These are phyloP conservation scores for Gryon sp. DNA, from an alignment of 1,140 invertebrate genomes.

Conservation along the genomic window DNA sequence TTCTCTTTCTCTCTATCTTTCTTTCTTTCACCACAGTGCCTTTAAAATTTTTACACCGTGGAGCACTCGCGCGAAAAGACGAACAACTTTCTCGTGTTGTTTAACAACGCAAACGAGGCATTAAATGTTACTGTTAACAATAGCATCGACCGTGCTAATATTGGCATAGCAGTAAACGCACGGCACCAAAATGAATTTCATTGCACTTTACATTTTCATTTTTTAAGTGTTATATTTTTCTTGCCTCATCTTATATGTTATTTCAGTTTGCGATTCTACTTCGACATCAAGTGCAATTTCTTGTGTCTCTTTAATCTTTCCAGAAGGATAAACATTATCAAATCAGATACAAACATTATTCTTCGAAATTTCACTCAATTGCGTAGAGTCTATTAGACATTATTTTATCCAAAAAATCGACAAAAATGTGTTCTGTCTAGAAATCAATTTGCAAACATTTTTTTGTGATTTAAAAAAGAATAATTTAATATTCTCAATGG, in stretches of 20 bases:
- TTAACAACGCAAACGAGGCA: constrained; percentile 14
- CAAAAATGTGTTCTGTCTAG: background rate
- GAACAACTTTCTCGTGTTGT: constrained; percentile 25
- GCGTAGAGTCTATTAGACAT: constrained; percentile 15
- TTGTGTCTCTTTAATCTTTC: constrained; percentile 51
- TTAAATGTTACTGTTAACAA: constrained; percentile 43
- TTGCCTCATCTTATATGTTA: constrained; percentile 55
- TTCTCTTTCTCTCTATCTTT: too few species aligned
- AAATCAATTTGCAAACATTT: background rate
- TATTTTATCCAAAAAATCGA: too few species aligned
- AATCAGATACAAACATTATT: constrained; percentile 56
- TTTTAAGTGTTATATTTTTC: constrained; percentile 55
- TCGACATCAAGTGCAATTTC: constrained; percentile 26
- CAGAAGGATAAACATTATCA: constrained; percentile 46
- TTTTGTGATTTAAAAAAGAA: too few species aligned
- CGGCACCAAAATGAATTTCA: constrained; percentile 25
- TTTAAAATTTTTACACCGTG: constrained; percentile 27
- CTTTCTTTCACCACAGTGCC: background rate
- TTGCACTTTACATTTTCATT: constrained; percentile 50
- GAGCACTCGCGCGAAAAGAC: constrained; percentile 17
- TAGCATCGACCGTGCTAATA: constrained; percentile 27
- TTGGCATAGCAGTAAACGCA: constrained; percentile 5
- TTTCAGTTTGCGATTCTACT: constrained; percentile 59
- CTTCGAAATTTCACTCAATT: constrained; percentile 24
- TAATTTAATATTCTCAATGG: too few species aligned